Evolutionary conservation across 2,797 vertebrate genomes (phyloP), one percentile per base, ranked within the genome.

Genomic region (Knipowitschia caucasica): DNA sequence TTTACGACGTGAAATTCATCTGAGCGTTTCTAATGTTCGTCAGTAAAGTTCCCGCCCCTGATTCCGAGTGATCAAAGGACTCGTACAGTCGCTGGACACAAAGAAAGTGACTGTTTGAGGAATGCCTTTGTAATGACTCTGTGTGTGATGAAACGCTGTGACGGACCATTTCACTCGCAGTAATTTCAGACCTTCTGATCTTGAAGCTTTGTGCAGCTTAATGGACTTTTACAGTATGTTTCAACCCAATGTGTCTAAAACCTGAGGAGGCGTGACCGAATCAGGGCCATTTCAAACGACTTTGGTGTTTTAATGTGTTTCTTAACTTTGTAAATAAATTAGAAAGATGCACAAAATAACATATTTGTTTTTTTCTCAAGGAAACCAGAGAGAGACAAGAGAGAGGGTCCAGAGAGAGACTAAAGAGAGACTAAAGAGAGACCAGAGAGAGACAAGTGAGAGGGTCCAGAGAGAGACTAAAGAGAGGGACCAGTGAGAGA

Each of bases 41-140:
- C 18, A 0, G 29, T 51, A 43, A 17, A 24, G 24, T 39, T 42
- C 46, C 53, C 42, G 43, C 9, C 12, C 49, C 38, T 53, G 25
- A 52, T 20, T 18, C 50, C 7, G 26, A 51, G 55, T 68, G 58
- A 79, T 78, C 71, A 78, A 82, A 78, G 67, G 39, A 31, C 29
- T 47, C 43, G 26, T 71, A 63, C 59, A 67, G 54, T 78, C 47
- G 21, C 49, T 45, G 60, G 57, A 62, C 20, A 4, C 59, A 50
- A 34, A 49, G 26, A 55, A 56, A 58, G 40, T 63, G 54, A 60
- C 68, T 49, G 50, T 18, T 27, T 30, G 27, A 30, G 26, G 20
- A 20, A 27, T 53, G 65, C 39, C 51, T 62, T 62, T 67, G 53
- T 66, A 58, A 66, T 77, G 52, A 70, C 15, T 21, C 42, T 26